Base-by-base conservation (phyloP, 2,888 invertebrate genomes). In the Acrocyrtus sp. region DNA sequence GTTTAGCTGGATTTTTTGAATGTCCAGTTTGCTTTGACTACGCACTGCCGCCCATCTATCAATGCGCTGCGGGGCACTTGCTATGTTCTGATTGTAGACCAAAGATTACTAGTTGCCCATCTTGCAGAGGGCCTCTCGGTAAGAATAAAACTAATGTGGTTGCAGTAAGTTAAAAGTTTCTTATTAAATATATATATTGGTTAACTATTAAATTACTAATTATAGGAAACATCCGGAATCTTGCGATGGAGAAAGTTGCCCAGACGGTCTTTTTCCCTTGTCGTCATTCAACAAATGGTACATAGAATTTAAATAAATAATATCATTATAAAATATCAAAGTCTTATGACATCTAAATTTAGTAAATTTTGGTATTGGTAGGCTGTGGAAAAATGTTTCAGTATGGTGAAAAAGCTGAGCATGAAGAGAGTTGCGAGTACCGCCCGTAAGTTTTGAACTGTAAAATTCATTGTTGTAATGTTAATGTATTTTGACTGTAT, bases 221-320 rank as follows among this genome's bases (percentile, higher is more conserved):
- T n/a, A n/a, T n/a, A 90, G 92, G 92, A 72, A 98, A 98, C 85
- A 99, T 99, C 82, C 90, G 99, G 79, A 99, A 99, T 86, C 88
- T 99, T 84, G 98, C 98, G 34, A 98, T 99, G 97, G 99, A 99
- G 84, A 99, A 99, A 85, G 97, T 99, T 41, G 99, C 99, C 45
- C 93, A 94, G 82, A 98, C 96, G 82, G 95, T 99, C 53, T 93
- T 95, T 90, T 99, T 99, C 83, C 98, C 99, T 0, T 99, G 99
- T 87, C 98, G 98, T 87, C 99, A 98, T 87, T 93, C 95, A 66
- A 92, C 92, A 81, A 95, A 95, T 77, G 99, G 69, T 69, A 62
- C 41, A 29, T 15, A 12, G 21, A 10, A 12, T 10, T 6, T 8
- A n/a, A 39, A 10, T 19, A 3, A n/a, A 39, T 10, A 39, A 19